A percentile compares a stretch with the other conserved stretches of the same genome.
phyloP scores from a whole-genome alignment of 2,888 invertebrate genomes.

The Phyllotreta cruciferae region DNA sequence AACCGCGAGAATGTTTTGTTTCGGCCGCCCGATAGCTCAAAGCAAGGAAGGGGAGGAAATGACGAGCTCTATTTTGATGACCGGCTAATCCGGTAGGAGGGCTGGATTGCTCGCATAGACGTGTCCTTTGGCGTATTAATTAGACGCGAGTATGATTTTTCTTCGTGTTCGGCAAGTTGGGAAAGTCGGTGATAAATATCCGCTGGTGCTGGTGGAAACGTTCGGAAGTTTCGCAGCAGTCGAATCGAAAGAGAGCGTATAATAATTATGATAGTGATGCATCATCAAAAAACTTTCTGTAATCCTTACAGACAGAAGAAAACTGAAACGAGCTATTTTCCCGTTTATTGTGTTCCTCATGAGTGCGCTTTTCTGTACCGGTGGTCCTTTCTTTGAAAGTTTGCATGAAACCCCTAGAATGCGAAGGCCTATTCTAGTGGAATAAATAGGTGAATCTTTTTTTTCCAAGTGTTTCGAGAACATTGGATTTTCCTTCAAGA shows the following conservation, averaged over 20 bases:
- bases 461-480: constrained; percentile 28
- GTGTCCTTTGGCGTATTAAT: too few species aligned
- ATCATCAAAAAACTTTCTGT: constrained; percentile 30
- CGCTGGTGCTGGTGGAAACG: too few species aligned
- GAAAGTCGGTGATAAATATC: too few species aligned
- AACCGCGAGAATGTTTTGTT: constrained; percentile 22
- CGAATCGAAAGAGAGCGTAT: constrained; percentile 1
- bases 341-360: constrained; percentile 46
- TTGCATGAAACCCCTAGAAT: constrained; percentile 47
- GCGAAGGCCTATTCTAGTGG: constrained; percentile 45
- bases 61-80: constrained; percentile 38
- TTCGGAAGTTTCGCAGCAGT: too few species aligned
- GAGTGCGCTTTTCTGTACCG: constrained; percentile 46
- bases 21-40: constrained; percentile 10
- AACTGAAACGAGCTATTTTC: constrained; percentile 35
- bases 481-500: constrained; percentile 18
- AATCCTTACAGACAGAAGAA: constrained; percentile 31
- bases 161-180: too few species aligned
- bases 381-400: constrained; percentile 43
- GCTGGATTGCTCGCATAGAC: background rate
- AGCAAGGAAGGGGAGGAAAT: constrained; percentile 20
- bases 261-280: constrained; percentile 28
- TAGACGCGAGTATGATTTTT: too few species aligned
- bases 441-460: constrained; percentile 48
- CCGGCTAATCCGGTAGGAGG: constrained; percentile 41